phyloP scores from a whole-genome alignment of 53 echinoderm and acorn worm genomes.

The Echinarachnius parma region DNA sequence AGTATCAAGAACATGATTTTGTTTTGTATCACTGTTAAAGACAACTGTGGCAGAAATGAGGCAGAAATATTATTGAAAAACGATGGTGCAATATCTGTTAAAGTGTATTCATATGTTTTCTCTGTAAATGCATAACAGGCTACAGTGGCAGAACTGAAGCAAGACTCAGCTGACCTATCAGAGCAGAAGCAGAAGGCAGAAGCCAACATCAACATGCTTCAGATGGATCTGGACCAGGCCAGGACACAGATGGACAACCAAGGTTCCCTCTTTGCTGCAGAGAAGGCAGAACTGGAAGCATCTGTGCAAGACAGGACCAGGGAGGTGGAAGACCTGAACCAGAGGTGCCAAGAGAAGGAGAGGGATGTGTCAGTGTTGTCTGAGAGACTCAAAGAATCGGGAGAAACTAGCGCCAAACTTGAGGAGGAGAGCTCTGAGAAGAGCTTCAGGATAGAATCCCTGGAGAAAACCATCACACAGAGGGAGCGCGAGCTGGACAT shows the following conservation, averaged over 20 bases:
- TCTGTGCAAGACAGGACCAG: slow-evolving; percentile 34
- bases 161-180: slow-evolving; percentile 15
- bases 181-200: slow-evolving; percentile 60
- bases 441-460: slow-evolving; percentile 66
- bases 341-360: slow-evolving; percentile 51
- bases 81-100: too few species aligned
- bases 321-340: slow-evolving; percentile 44
- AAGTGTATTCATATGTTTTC: too few species aligned
- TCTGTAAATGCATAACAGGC: slow-evolving; percentile 2
- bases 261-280: slow-evolving; percentile 58
- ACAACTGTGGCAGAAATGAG: too few species aligned
- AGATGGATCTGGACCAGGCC: slow-evolving; percentile 65
- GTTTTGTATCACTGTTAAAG: too few species aligned
- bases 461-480: slow-evolving; percentile 69
- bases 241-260: slow-evolving; percentile 60
- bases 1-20: too few species aligned
- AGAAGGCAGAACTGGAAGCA: slow-evolving; percentile 67
- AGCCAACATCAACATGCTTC: slow-evolving; percentile 57
- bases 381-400: slow-evolving; percentile 33
- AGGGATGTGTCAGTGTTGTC: slow-evolving; percentile 50
- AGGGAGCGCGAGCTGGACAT: slow-evolving; percentile 76
- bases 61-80: too few species aligned
- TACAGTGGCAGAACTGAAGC: slow-evolving; percentile 47
- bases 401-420: slow-evolving; percentile 31
- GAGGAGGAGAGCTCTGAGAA: slow-evolving; percentile 69